Conservation (phyloP, 2,888 invertebrate genomes). For the Tyria jacobaeae region DNA sequence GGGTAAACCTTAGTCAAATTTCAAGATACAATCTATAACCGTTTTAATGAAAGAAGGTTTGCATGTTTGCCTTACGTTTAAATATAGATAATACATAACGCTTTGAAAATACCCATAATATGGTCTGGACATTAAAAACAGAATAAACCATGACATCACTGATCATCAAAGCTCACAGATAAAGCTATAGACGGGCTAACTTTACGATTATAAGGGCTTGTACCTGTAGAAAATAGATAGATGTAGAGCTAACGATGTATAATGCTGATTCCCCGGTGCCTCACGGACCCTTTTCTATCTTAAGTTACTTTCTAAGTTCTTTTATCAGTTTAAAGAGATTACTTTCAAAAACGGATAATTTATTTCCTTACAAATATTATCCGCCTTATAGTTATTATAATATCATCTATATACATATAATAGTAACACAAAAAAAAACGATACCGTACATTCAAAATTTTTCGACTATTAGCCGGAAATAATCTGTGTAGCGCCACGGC, state of each 20-base stretch:
- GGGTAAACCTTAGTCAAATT: too few species aligned
- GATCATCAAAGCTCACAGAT: constrained; percentile 1
- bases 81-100: neutral
- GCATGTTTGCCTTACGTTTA: neutral
- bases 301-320: neutral
- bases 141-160: neutral
- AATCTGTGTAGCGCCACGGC: constrained; percentile 32
- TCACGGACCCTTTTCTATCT: neutral
- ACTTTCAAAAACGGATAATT: too few species aligned
- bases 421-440: neutral
- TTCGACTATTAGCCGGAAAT: constrained; percentile 27
- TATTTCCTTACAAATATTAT: too few species aligned
- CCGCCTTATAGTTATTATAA: too few species aligned
- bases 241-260: neutral
- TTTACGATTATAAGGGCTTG: neutral
- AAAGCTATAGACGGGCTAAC: neutral
- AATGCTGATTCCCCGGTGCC: neutral
- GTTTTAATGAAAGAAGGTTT: neutral
- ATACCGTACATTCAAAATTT: constrained; percentile 19
- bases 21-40: neutral
- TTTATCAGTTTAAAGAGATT: too few species aligned
- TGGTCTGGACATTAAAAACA: neutral
- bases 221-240: neutral
- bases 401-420: too few species aligned
- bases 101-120: neutral